phyloP scores from a whole-genome alignment of 2,113 vertebrate genomes.

The Chaenogobius annularis region DNA sequence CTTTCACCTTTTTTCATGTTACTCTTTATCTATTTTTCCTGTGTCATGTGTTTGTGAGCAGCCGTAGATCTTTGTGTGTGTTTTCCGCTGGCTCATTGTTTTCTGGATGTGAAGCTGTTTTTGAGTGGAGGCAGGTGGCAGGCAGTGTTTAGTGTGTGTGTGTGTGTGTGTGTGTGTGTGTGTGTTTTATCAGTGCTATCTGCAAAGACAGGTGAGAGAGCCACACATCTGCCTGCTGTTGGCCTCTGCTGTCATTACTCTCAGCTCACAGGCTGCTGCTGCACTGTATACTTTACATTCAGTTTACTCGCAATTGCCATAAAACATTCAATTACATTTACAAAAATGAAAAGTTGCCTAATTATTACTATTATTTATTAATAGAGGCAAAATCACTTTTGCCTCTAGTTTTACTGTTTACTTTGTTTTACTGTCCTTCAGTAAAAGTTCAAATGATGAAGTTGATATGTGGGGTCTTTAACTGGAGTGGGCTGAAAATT shows the following conservation, averaged over 20 bases:
- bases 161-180: conserved; percentile 39
- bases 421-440: too few species aligned
- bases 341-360: neutral
- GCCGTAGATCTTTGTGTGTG: conserved; percentile 47
- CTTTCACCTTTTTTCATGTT: conserved; percentile 38
- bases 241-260: conserved; percentile 12
- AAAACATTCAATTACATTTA: neutral
- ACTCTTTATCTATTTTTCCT: conserved; percentile 28
- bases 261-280: conserved; percentile 15
- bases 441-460: too few species aligned
- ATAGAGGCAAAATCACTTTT: too few species aligned
- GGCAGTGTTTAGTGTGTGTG: conserved; percentile 42
- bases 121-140: conserved; percentile 76
- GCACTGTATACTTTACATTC: conserved; percentile 12
- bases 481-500: too few species aligned
- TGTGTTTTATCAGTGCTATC: conserved; percentile 59
- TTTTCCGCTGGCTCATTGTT: conserved; percentile 59
- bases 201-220: conserved; percentile 68
- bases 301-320: conserved; percentile 10
- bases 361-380: too few species aligned
- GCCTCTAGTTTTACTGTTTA: too few species aligned
- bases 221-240: conserved; percentile 59
- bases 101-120: conserved; percentile 69
- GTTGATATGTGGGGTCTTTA: too few species aligned
- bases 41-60: conserved; percentile 34